Evolutionary conservation across 2,797 vertebrate species (phyloP), one percentile per base, ranked within the genome.

Genomic region (Furcifer pardalis): DNA sequence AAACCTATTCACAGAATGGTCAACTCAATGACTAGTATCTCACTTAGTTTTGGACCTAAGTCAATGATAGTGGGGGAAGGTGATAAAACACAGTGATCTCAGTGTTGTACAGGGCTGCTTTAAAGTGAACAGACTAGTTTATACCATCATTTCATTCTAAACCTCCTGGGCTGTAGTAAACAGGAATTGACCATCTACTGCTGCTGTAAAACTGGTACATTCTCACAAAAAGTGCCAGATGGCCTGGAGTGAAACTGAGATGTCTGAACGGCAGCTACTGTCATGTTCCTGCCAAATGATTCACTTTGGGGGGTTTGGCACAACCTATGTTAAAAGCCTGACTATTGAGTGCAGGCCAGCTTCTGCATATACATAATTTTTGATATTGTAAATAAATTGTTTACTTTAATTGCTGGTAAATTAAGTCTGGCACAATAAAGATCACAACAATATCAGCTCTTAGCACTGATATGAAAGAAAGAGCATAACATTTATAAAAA

Each of bases 201-300:
- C 23, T 82, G 81, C 90, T 65, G 80, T 37, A 79, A 3, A 3
- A 17, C 75, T 86, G 87, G 75, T 85, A 81, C 81, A 60, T 15
- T 0, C 86, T 85, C 52, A 78, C 74, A n/a, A 49, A 84, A 49
- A 86, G 10, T 78, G 21, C 56, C 32, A 90, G 86, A 79, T 0
- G 40, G 62, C 40, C 21, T 74, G 49, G 2, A 83, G 79, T 83
- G n/a, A 83, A 89, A 88, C 6, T 32, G 7, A 60, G 10, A 52
- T 0, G 0, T 1, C 65, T 89, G 62, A 83, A 37, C n/a, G 8
- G 62, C 13, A 49, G 46, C 62, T 52, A 83, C 65, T 25, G n/a
- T 68, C n/a, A 59, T n/a, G 63, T 37, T 78, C 59, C 35, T 84
- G 68, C 15, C 79, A 81, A 79, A 52, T 30, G 19, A 63, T 63